Evolutionary conservation across 1,140 invertebrate species (phyloP).

Genomic region (Neuroterus valhalla): DNA sequence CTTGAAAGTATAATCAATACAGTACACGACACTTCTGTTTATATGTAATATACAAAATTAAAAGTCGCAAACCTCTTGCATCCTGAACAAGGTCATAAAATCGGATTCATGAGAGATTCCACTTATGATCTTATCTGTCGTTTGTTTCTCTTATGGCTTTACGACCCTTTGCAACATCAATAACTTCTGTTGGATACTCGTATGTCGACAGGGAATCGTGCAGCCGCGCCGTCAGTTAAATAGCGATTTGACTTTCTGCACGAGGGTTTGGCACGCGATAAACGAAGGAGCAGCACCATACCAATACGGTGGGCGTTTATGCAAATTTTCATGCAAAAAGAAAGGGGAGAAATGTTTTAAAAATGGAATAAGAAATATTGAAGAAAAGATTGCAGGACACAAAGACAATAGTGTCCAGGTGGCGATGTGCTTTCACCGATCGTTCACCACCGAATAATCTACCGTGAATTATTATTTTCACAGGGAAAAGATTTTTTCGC

Average conservation of each 20-base stretch:
- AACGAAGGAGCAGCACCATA: neutral
- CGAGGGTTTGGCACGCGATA: conserved; percentile 42
- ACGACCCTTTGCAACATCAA: conserved; percentile 4
- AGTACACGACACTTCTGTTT: neutral
- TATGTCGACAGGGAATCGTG: conserved; percentile 6
- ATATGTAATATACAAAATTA: neutral
- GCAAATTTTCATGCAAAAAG: conserved; percentile 43
- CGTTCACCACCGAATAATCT: conserved; percentile 1
- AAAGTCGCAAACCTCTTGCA: conserved; percentile 14
- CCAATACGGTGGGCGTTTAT: conserved; percentile 53
- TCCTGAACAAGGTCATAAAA: conserved; percentile 15
- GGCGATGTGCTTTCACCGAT: conserved; percentile 34
- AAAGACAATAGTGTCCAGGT: neutral
- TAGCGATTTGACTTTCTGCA: conserved; percentile 31
- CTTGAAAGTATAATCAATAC: neutral
- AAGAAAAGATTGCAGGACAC: neutral
- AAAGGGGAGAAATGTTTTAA: neutral
- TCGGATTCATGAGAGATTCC: neutral
- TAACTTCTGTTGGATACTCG: conserved; percentile 7
- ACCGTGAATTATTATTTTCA: conserved; percentile 35
- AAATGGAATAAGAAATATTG: neutral
- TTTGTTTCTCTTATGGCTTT: conserved; percentile 30
- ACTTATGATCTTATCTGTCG: conserved; percentile 17
- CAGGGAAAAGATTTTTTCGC: conserved; percentile 17
- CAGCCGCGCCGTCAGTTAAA: conserved; percentile 10